Conservation (phyloP, 2,113 vertebrate genomes). For the Pelodiscus sinensis region DNA sequence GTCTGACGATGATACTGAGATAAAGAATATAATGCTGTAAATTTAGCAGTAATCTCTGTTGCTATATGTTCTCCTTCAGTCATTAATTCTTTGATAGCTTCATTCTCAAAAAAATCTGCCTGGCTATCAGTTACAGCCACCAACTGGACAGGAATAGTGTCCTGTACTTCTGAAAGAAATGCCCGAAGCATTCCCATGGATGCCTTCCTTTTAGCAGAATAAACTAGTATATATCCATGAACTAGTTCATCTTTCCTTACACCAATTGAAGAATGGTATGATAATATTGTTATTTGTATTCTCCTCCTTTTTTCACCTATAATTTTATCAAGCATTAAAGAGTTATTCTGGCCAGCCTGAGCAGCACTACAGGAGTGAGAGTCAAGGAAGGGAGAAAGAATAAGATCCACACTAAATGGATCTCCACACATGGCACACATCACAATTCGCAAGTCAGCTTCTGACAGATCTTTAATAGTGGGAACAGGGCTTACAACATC, state of each 20-base stretch:
- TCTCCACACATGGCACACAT: conserved; percentile 99
- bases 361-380: conserved; percentile 96
- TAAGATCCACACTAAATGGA: conserved; percentile 97
- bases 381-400: conserved; percentile 97
- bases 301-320: conserved; percentile 93
- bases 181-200: conserved; percentile 98
- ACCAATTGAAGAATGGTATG: conserved; percentile 96
- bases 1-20: conserved; percentile 98
- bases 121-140: conserved; percentile 98
- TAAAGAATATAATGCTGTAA: conserved; percentile 96
- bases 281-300: conserved; percentile 96
- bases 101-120: conserved; percentile 98
- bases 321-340: conserved; percentile 96
- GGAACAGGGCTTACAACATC: conserved; percentile 92
- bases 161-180: conserved; percentile 96
- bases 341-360: conserved; percentile 95
- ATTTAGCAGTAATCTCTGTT: conserved; percentile 96
- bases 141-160: conserved; percentile 97
- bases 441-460: conserved; percentile 95
- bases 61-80: conserved; percentile 99
- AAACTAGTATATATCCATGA: conserved; percentile 98
- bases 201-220: conserved; percentile 95
- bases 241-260: conserved; percentile 97
- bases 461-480: conserved; percentile 94
- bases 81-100: conserved; percentile 97